phyloP scores from a whole-genome alignment of 1,140 invertebrate genomes.

The Pseudobourletiella spinata region DNA sequence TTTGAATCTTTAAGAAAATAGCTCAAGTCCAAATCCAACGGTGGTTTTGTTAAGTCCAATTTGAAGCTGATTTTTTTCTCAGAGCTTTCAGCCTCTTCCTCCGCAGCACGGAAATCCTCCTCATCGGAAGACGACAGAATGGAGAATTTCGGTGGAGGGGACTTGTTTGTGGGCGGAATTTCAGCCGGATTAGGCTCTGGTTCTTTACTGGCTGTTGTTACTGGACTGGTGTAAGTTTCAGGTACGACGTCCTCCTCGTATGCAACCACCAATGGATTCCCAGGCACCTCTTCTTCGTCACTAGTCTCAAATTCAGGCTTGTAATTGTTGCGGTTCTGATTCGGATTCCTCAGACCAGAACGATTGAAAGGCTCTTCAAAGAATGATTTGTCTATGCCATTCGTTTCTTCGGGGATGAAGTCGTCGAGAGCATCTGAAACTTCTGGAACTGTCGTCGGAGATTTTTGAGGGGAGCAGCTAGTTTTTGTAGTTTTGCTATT shows the following conservation, averaged over 20 bases:
- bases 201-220: background rate
- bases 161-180: background rate
- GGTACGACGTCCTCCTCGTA: conserved; percentile 79
- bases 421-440: conserved; percentile 60
- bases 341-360: background rate
- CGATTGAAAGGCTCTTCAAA: conserved; percentile 56
- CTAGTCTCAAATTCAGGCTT: conserved; percentile 5
- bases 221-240: conserved; percentile 38
- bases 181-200: background rate
- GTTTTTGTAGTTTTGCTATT: conserved; percentile 4
- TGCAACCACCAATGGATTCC: conserved; percentile 75
- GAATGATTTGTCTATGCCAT: conserved; percentile 66
- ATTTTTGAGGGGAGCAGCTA: conserved; percentile 2
- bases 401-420: conserved; percentile 69
- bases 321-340: background rate
- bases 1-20: conserved; percentile 43
- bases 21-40: conserved; percentile 52
- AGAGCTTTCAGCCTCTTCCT: conserved; percentile 38
- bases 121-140: conserved; percentile 5
- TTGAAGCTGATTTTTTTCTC: conserved; percentile 26
- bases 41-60: too few relatives aligned
- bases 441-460: conserved; percentile 38
- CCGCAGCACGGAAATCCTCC: background rate
- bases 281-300: conserved; percentile 52
- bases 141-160: background rate